Evolutionary conservation across 1,140 invertebrate species (phyloP), one percentile per base, ranked within the genome.

Genomic region (Brachionus paranguensis): DNA sequence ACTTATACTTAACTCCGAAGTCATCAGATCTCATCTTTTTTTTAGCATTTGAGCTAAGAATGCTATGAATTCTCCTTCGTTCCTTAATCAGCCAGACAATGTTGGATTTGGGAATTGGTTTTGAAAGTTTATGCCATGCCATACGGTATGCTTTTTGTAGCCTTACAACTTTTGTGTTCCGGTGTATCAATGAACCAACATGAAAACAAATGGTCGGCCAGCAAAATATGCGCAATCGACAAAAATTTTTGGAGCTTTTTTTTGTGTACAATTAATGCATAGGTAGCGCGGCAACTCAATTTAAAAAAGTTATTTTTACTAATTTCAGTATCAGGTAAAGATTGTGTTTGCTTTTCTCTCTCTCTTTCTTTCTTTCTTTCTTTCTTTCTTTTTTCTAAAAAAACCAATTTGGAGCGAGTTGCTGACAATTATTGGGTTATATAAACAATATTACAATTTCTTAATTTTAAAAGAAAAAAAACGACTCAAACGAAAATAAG

Each of bases 381-480:
- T 10, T 14, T 37, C 14, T 33, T 74, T 74, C 33, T 37, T 37
- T 37, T 37, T 37, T 37, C 33, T 37, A 37, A 37, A 29, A 29
- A 29, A 37, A 10, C 8, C 41, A 43, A 74, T 17, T 11, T 7
- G 6, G 37, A 41, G 33, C 4, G 70, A 74, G 45, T 17, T 27
- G n/a, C 17, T 17, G 5, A 76, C 3, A 47, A 27, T 14, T 76
- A 14, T 53, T 76, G 72, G 72, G 72, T 76, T 76, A 76, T 76
- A 76, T 76, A 76, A 76, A 76, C 29, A 76, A 76, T 50, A 76
- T 76, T 76, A 76, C 72, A 76, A 76, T 76, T 50, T 43, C 41
- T 43, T 50, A 27, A 47, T 24, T 27, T 76, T 37, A 33, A 70
- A 70, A 74, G 41, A 74, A 74, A 74, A 72, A 27, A 47, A 76